Evolutionary conservation across 2,113 vertebrate genomes (phyloP).

Genomic region (Amia ocellicauda): DNA sequence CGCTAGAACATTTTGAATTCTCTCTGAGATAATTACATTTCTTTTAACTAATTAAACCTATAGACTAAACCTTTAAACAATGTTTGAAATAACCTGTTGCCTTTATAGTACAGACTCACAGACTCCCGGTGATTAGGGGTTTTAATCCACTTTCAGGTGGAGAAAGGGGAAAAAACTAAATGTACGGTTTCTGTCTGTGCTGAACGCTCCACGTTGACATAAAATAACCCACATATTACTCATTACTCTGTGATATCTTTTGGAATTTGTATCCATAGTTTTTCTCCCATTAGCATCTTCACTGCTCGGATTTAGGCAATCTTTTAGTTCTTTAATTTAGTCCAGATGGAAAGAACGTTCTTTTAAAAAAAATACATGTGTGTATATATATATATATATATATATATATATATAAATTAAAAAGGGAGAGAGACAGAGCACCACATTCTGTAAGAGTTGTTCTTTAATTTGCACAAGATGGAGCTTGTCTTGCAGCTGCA

Average conservation of each 20-base stretch:
- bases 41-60: neutral
- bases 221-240: slow-evolving; percentile 9
- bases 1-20: neutral
- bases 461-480: slow-evolving; percentile 1
- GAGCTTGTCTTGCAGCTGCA: slow-evolving; percentile 6
- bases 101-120: neutral
- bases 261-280: neutral
- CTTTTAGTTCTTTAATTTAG: neutral
- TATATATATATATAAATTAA: no score
- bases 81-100: neutral
- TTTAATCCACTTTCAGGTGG: neutral
- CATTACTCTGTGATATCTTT: slow-evolving; percentile 5
- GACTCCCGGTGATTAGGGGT: neutral
- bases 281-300: neutral
- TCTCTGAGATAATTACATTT: neutral
- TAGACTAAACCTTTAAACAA: neutral
- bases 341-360: neutral
- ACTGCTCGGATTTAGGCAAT: neutral
- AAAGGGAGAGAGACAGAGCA: no score
- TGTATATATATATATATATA: no score
- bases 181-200: neutral
- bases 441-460: neutral
- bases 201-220: neutral
- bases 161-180: no score
- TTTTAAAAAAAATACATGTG: no score